These are phyloP conservation scores for Bombus consobrinus DNA, from an alignment of 1,140 invertebrate species.

Conservation along the genomic window DNA sequence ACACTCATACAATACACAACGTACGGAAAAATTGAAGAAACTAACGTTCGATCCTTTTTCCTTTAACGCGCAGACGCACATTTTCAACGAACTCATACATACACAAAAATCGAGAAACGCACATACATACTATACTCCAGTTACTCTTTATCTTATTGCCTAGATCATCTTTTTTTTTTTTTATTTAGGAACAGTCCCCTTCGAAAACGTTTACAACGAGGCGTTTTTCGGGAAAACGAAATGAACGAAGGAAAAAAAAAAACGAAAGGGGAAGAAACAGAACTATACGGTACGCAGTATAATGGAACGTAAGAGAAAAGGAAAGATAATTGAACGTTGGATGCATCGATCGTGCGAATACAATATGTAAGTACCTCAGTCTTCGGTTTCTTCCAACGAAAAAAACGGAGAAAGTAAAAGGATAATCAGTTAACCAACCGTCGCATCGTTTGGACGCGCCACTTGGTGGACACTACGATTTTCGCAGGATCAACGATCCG, in stretches of 20 bases:
- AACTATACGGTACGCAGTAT: slow-evolving; percentile 39
- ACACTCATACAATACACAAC: slow-evolving; percentile 49
- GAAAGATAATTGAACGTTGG: slow-evolving; percentile 52
- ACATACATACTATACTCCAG: neutral
- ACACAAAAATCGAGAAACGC: slow-evolving; percentile 30
- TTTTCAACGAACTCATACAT: neutral
- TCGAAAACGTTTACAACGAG: slow-evolving; percentile 81
- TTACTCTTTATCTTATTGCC: slow-evolving; percentile 79
- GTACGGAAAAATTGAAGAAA: slow-evolving; percentile 28
- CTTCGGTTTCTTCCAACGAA: slow-evolving; percentile 72
- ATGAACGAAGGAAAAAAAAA: slow-evolving; percentile 9
- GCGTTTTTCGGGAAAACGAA: slow-evolving; percentile 29
- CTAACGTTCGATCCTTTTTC: slow-evolving; percentile 14
- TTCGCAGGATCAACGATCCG: slow-evolving; percentile 58
- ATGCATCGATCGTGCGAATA: slow-evolving; percentile 43
- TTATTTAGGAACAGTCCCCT: slow-evolving; percentile 83
- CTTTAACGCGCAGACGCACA: slow-evolving; percentile 17
- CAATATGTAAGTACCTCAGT: slow-evolving; percentile 75
- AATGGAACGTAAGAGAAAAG: slow-evolving; percentile 63
- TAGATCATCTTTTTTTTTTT: slow-evolving; percentile 74
- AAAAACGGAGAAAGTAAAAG: slow-evolving; percentile 65
- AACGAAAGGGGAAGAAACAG: slow-evolving; percentile 63
- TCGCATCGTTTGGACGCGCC: slow-evolving; percentile 34
- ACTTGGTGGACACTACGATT: slow-evolving; percentile 57
- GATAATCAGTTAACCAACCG: slow-evolving; percentile 12